A percentile compares a stretch with the other conserved stretches of the same genome.
phyloP scores from a whole-genome alignment of 1,140 invertebrate species.

The Musca vetustissima region DNA sequence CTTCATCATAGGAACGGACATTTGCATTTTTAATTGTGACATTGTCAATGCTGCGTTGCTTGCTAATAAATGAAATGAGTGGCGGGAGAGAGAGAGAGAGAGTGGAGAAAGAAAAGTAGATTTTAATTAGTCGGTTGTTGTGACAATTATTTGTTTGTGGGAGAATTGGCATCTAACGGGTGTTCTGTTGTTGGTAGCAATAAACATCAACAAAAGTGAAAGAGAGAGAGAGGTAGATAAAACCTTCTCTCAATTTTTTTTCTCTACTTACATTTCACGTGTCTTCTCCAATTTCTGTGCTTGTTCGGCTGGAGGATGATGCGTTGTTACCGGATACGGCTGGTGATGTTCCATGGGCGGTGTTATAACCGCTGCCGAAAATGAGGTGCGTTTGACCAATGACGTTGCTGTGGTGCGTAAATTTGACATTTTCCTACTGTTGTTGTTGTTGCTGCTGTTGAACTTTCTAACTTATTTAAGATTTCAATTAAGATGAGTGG shows the following conservation, averaged over 20 bases:
- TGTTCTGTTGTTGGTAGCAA: too few species aligned
- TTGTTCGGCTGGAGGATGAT: slow-evolving; percentile 13
- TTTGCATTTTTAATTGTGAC: background rate
- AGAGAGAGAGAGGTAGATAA: too few species aligned
- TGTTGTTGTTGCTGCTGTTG: background rate
- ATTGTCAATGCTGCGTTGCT: background rate
- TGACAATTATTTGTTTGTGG: too few species aligned
- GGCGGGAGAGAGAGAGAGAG: background rate
- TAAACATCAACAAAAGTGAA: too few species aligned
- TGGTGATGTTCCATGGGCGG: slow-evolving; percentile 28
- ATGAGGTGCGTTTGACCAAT: slow-evolving; percentile 46
- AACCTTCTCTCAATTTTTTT: too few species aligned
- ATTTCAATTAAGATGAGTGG: too few species aligned
- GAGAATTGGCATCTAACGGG: too few species aligned
- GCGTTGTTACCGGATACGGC: background rate
- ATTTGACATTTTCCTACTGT: slow-evolving; percentile 37
- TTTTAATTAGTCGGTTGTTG: background rate
- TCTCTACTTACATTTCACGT: background rate
- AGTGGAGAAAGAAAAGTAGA: background rate
- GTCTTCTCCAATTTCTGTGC: background rate
- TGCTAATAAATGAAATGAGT: background rate
- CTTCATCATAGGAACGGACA: slow-evolving; percentile 63
- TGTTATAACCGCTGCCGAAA: slow-evolving; percentile 36
- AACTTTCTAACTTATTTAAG: background rate
- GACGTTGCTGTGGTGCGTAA: slow-evolving; percentile 40